Evolutionary conservation across 2,797 vertebrate species (phyloP).

Genomic region (Pelobates cultripes): DNA sequence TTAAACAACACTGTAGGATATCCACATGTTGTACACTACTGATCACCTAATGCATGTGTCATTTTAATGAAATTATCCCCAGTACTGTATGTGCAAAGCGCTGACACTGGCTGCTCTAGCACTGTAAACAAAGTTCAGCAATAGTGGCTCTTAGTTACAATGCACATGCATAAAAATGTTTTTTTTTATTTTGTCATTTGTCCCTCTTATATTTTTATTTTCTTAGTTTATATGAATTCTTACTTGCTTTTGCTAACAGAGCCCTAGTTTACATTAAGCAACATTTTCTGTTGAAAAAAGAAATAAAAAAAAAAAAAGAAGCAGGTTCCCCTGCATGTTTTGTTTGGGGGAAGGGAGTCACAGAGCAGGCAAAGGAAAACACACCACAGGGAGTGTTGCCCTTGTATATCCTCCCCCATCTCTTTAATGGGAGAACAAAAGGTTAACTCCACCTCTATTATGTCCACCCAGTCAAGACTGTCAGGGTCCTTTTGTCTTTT

Average conservation of each 20-base stretch:
- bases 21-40: too few species aligned
- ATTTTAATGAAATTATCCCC: too few species aligned
- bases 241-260: background rate
- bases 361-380: background rate
- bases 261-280: background rate
- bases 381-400: conserved; percentile 4
- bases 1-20: too few species aligned
- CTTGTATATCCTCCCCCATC: conserved; percentile 7
- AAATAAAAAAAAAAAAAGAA: conserved; percentile 2
- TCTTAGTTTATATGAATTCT: background rate
- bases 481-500: conserved; percentile 40
- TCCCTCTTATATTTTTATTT: too few species aligned
- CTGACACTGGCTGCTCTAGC: too few species aligned
- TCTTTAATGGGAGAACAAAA: conserved; percentile 47
- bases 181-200: too few species aligned
- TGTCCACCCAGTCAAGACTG: conserved; percentile 32
- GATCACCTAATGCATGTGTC: too few species aligned
- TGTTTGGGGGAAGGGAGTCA: background rate
- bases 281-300: background rate
- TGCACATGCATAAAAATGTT: too few species aligned
- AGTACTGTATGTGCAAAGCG: too few species aligned
- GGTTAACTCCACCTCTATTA: conserved; percentile 43
- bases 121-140: too few species aligned
- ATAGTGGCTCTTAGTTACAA: too few species aligned
- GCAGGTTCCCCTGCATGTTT: background rate